Percentiles rank a stretch among this genome's conserved stretches.
These are phyloP conservation scores for Crotalus horridus DNA, from an alignment of 2,113 vertebrate species.

Conservation along the genomic window DNA sequence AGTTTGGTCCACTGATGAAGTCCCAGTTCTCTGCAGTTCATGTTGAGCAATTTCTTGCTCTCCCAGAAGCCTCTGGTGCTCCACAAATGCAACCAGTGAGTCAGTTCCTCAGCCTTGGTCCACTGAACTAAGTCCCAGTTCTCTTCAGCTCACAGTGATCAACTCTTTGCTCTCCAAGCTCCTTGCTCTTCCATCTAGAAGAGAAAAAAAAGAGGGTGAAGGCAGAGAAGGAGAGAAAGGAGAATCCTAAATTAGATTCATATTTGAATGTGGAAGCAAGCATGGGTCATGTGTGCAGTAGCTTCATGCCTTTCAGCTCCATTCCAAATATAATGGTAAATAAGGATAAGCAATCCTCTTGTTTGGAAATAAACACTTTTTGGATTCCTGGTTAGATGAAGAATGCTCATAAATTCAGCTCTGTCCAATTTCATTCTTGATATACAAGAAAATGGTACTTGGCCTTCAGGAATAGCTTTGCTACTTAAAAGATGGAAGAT, in stretches of 20 bases:
- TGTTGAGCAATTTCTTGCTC: too few species aligned
- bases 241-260: not conserved
- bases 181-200: not conserved
- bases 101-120: too few species aligned
- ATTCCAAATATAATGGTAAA: not conserved
- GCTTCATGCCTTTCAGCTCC: not conserved
- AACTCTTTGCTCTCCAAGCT: not conserved
- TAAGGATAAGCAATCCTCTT: not conserved
- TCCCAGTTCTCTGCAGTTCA: not conserved
- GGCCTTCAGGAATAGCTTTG: not conserved
- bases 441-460: not conserved
- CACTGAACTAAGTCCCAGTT: not conserved
- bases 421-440: not conserved
- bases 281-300: not conserved
- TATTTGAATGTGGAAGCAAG: not conserved
- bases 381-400: not conserved
- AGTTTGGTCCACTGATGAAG: not conserved
- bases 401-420: not conserved
- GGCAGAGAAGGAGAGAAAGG: not conserved
- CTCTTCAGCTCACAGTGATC: not conserved
- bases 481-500: not conserved
- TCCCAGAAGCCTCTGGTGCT: too few species aligned
- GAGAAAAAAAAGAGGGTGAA: not conserved
- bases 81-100: too few species aligned
- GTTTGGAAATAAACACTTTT: not conserved